Evolutionary conservation across 2,888 invertebrate genomes (phyloP), one percentile per base, ranked within the genome.

Genomic region (Cryptops parisi): DNA sequence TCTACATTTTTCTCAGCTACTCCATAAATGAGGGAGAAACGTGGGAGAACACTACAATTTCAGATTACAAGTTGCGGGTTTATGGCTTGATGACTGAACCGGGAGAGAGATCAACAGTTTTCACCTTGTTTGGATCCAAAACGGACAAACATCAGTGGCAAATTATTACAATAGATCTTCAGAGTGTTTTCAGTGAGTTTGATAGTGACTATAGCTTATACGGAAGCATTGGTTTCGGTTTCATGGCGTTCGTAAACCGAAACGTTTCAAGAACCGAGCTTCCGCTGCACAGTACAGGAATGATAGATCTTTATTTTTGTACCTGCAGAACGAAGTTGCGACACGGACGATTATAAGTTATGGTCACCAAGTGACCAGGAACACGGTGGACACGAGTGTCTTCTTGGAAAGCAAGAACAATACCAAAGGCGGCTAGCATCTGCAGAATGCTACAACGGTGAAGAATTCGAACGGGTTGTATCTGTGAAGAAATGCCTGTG

Each of bases 51-150:
- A 78, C 81, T 62, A 70, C 74, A 66, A 79, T 81, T 65, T 82
- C 84, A 63, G 52, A 77, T 25, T 77, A 81, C 55, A 80, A 83
- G 66, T 76, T 91, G 15, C 75, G 81, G 52, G 79, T 91, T n/a
- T 88, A 90, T 66, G 89, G 89, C 6, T 69, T 91, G 19, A 85
- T 91, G 81, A 91, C 89, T 0, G 90, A 91, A 65, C 89, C 91
- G 0, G 90, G 90, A n/a, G 88, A 89, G 67, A 89, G 87, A 64
- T 87, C 89, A 0, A 88, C 90, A 0, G 78, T 85, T 0, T 90
- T 93, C 64, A 89, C 90, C 0, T 78, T 93, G 75, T 93, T 91
- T 68, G 91, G 90, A 0, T 89, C 90, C 0, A 48, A 61, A n/a
- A 78, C 78, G 17, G 76, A 78, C 2, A 76, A 78, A 54, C 89